Conservation (phyloP, 1,140 invertebrate species). For the Brachionus sp. region DNA sequence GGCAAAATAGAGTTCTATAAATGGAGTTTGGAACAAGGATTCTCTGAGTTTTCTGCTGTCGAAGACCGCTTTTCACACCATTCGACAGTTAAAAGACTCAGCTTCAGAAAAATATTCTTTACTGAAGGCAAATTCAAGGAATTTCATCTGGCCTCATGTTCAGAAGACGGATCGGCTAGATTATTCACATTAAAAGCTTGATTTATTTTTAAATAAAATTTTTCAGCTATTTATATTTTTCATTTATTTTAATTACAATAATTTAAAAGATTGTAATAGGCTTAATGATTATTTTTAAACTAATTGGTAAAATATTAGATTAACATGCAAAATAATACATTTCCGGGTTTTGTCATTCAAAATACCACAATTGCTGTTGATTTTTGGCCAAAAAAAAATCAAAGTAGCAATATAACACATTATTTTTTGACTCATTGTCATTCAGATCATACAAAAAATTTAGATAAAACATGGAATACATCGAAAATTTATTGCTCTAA, state of each 20-base stretch:
- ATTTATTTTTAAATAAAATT: slow-evolving; percentile 16
- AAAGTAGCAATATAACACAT: slow-evolving; percentile 49
- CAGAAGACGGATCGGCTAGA: slow-evolving; percentile 26
- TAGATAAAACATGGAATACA: slow-evolving; percentile 54
- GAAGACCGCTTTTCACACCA: slow-evolving; percentile 67
- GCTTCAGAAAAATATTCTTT: slow-evolving; percentile 65
- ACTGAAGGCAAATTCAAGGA: not conserved
- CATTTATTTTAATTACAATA: slow-evolving; percentile 13
- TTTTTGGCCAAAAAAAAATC: slow-evolving; percentile 50
- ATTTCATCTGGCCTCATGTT: slow-evolving; percentile 3
- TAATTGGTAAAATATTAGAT: not conserved
- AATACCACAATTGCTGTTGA: slow-evolving; percentile 57
- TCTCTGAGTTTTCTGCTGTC: slow-evolving; percentile 52
- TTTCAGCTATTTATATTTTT: not conserved
- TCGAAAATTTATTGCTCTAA: slow-evolving; percentile 40
- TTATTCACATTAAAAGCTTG: not conserved
- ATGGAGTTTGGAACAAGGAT: slow-evolving; percentile 50
- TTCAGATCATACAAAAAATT: slow-evolving; percentile 55
- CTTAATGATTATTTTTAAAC: not conserved
- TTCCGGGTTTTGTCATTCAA: slow-evolving; percentile 51
- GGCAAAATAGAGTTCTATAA: slow-evolving; percentile 65
- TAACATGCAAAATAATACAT: slow-evolving; percentile 19
- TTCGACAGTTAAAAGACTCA: slow-evolving; percentile 70
- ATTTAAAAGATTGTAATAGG: slow-evolving; percentile 25
- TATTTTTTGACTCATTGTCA: slow-evolving; percentile 58